Conservation (phyloP, 1,140 invertebrate species). For the Sycophila sp. region DNA sequence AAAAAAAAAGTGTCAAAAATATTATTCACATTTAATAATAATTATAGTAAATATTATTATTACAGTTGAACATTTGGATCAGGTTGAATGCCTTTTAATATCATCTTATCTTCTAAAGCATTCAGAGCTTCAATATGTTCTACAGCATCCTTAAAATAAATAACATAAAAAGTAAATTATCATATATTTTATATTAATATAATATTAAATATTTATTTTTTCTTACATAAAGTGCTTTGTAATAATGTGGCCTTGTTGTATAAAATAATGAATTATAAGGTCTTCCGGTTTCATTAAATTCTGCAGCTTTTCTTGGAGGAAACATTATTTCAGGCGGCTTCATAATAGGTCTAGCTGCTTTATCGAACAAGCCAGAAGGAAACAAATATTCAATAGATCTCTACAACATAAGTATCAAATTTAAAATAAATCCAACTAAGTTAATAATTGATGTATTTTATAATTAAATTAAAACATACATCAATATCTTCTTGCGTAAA, state of each 20-base stretch:
- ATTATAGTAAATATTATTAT: conserved; percentile 45
- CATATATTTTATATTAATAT: conserved; percentile 13
- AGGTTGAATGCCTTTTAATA: conserved; percentile 69
- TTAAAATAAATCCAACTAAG: background rate
- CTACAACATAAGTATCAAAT: conserved; percentile 65
- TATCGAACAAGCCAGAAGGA: conserved; percentile 88
- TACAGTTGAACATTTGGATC: conserved; percentile 72
- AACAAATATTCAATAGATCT: conserved; percentile 90
- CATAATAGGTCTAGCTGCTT: conserved; percentile 85
- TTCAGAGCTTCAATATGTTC: conserved; percentile 74
- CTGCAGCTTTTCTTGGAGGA: conserved; percentile 85
- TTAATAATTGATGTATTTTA: background rate
- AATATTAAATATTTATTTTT: conserved; percentile 13
- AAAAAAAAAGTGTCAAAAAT: conserved; percentile 42
- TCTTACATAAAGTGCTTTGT: conserved; percentile 82
- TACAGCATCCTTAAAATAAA: conserved; percentile 61
- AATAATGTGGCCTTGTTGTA: conserved; percentile 86
- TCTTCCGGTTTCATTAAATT: conserved; percentile 89
- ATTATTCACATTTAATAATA: background rate
- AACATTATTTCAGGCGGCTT: conserved; percentile 86
- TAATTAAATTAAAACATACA: conserved; percentile 67
- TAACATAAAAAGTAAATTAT: background rate
- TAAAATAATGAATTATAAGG: conserved; percentile 92
- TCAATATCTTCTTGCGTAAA: conserved; percentile 91
- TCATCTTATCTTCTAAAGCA: conserved; percentile 75